phyloP scores from a whole-genome alignment of 2,113 vertebrate species.

The Dissostichus mawsoni region DNA sequence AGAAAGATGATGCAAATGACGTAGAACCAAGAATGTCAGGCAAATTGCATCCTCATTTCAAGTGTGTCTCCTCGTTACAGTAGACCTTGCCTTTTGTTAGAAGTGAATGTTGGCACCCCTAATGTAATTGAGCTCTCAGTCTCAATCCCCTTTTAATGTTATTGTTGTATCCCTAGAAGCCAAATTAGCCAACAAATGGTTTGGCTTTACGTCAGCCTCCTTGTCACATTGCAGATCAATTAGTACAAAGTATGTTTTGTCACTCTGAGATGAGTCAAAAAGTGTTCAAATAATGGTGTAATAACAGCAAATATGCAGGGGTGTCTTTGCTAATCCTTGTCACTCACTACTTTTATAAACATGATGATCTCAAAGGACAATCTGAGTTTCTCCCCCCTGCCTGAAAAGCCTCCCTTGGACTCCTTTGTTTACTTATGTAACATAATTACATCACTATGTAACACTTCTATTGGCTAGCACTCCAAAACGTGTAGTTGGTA shows the following conservation, averaged over 20 bases:
- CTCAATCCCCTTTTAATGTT: background rate
- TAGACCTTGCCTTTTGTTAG: background rate
- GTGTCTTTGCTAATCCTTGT: constrained; percentile 28
- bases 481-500: no score
- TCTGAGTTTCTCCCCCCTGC: background rate
- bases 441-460: no score
- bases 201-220: background rate
- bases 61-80: constrained; percentile 19
- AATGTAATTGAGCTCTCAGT: constrained; percentile 2
- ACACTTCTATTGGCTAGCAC: background rate
- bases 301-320: background rate
- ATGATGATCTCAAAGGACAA: constrained; percentile 44
- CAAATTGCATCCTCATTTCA: constrained; percentile 5
- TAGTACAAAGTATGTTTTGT: background rate
- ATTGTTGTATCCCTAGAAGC: constrained; percentile 4
- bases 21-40: constrained; percentile 33
- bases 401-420: no score
- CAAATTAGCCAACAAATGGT: background rate
- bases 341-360: constrained; percentile 25
- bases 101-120: background rate
- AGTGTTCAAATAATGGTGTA: constrained; percentile 12
- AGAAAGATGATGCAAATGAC: constrained; percentile 62
- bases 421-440: no score
- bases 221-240: constrained; percentile 4
- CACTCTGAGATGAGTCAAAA: constrained; percentile 3